These are phyloP conservation scores for Protaetia brevitarsis DNA, from an alignment of 1,140 invertebrate genomes.

Conservation along the genomic window DNA sequence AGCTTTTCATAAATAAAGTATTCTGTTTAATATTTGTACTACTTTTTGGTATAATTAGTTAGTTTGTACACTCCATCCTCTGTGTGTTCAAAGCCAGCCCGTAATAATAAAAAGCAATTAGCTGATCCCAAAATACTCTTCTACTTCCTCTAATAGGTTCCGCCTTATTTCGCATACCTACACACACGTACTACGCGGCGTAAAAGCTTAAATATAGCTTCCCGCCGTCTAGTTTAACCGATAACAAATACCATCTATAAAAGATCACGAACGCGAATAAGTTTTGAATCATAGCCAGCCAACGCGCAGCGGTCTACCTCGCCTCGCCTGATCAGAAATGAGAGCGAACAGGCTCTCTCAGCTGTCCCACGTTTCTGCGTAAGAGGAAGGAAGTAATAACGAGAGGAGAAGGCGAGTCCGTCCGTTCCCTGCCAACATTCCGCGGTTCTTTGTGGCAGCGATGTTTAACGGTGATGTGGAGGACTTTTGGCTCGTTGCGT, in stretches of 20 bases:
- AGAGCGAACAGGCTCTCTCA: not conserved
- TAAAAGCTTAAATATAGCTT: slow-evolving; percentile 7
- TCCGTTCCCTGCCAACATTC: slow-evolving; percentile 7
- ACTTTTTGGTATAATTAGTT: too few relatives aligned
- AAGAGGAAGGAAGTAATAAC: slow-evolving; percentile 23
- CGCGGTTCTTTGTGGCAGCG: slow-evolving; percentile 1
- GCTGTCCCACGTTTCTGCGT: slow-evolving; percentile 6
- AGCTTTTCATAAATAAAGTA: too few relatives aligned
- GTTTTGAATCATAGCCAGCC: slow-evolving; percentile 21
- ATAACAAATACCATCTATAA: slow-evolving; percentile 22
- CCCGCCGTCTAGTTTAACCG: slow-evolving; percentile 1
- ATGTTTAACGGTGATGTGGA: slow-evolving; percentile 4
- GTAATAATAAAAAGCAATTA: too few relatives aligned
- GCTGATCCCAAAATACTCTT: too few relatives aligned
- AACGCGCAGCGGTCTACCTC: not conserved
- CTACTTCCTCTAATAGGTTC: too few relatives aligned
- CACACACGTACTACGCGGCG: too few relatives aligned
- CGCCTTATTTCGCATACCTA: too few relatives aligned
- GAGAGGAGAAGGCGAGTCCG: not conserved
- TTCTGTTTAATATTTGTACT: too few relatives aligned
- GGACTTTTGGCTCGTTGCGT: not conserved
- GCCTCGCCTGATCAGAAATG: not conserved
- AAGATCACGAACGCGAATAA: slow-evolving; percentile 20
- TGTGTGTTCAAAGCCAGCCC: too few relatives aligned
- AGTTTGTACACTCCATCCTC: too few relatives aligned